Conservation (phyloP, 2,797 vertebrate species). For the Sebastes diaconus region DNA sequence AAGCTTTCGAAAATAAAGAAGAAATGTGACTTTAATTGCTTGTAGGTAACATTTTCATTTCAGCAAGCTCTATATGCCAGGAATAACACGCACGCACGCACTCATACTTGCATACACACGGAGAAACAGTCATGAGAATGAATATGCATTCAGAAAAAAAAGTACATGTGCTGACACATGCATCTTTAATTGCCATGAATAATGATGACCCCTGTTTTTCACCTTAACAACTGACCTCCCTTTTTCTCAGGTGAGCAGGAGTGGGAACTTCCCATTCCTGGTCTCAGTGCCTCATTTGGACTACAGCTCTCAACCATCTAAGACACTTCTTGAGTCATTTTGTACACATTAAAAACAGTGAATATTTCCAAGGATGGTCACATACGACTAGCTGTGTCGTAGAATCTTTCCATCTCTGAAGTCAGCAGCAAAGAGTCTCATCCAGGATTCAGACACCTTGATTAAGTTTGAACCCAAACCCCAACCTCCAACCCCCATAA, state of each 20-base stretch:
- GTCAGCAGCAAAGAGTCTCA: conserved; percentile 43
- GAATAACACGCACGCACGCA: conserved; percentile 22
- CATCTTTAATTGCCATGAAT: conserved; percentile 62
- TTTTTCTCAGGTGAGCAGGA: conserved; percentile 28
- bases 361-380: conserved; percentile 40
- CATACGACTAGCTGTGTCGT: background rate
- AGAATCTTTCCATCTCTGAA: conserved; percentile 32
- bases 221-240: conserved; percentile 32
- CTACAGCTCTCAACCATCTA: conserved; percentile 47
- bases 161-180: conserved; percentile 62
- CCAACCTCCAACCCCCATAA: conserved; percentile 34
- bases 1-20: conserved; percentile 63
- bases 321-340: conserved; percentile 53
- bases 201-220: conserved; percentile 40
- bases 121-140: conserved; percentile 58
- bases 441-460: conserved; percentile 41
- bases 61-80: conserved; percentile 54
- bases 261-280: conserved; percentile 45
- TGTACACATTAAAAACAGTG: conserved; percentile 46
- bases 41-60: conserved; percentile 66
- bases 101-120: conserved; percentile 29
- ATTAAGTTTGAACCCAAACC: conserved; percentile 28
- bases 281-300: conserved; percentile 54
- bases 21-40: conserved; percentile 77
- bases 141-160: conserved; percentile 56